Base-by-base conservation (phyloP, 2,888 invertebrate species). In the Willowsia nigromaculata region DNA sequence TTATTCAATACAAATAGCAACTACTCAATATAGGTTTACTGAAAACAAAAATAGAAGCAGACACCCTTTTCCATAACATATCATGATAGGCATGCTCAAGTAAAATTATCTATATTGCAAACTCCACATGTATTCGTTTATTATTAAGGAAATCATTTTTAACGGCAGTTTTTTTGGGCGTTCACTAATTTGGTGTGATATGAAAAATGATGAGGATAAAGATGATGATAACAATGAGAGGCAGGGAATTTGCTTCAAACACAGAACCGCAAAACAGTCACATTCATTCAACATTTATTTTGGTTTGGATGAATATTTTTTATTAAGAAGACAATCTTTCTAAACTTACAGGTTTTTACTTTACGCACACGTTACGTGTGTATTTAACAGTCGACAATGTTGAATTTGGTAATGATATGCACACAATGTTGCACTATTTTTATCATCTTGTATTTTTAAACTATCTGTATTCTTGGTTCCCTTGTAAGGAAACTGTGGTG, bases 131-230 rank as follows among this genome's bases (percentile, higher is more conserved):
- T 71, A 37, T 6, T 37, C 37, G n/a, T n/a, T 18, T 47, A 76
- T 76, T 40, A 76, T 76, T 76, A 27, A 76, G 76, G 76, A 76
- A 50, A 50, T 76, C 27, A 76, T 76, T 74, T 68, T 68, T 68
- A 37, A 74, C 56, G n/a, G 80, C 80, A 80, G 22, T 56, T 80
- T 78, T 68, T 53, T 80, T 80, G 80, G 80, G 80, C 80, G 80
- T 80, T 80, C 80, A 80, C 80, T 80, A 37, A 3, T 22, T 40
- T 74, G 37, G 18, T 68, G 33, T 11, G 18, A 74, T 15, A 22
- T 9, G 4, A 22, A 76, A 47, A 76, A 74, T 43, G 43, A 74
- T 9, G 11, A n/a, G 22, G 47, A 76, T 47, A 43, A 53, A 53
- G 22, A 53, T 53, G 53, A 53, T 53, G 53, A 53, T 53, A 22